These are phyloP conservation scores for Montipora foliosa DNA, from an alignment of 64 coral and sea anemone genomes.

Conservation along the genomic window DNA sequence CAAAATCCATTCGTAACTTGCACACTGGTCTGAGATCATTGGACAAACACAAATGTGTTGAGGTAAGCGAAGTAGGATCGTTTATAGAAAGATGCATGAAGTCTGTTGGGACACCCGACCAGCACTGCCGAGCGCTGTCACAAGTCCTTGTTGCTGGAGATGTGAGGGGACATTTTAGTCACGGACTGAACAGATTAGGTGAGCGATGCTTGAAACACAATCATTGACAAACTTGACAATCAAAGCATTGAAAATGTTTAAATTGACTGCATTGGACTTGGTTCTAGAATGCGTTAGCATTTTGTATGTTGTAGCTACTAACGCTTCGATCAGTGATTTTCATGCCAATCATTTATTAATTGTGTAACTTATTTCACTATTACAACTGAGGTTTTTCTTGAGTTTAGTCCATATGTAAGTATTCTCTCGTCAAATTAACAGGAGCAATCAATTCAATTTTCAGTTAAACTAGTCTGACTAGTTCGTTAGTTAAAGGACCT, in stretches of 20 bases:
- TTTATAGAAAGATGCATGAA: conserved; percentile 89
- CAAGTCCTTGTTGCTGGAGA: conserved; percentile 84
- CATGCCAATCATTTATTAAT: too few species aligned
- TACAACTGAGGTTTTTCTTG: not conserved
- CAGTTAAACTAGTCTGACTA: too few species aligned
- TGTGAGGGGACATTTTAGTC: conserved; percentile 86
- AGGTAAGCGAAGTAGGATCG: conserved; percentile 67
- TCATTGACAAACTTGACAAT: not conserved
- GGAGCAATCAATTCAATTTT: too few species aligned
- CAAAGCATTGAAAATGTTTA: not conserved
- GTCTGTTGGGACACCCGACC: conserved; percentile 67
- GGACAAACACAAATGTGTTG: conserved; percentile 66
- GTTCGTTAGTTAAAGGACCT: too few species aligned
- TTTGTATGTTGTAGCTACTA: too few species aligned
- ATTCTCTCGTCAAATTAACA: too few species aligned
- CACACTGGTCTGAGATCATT: not conserved
- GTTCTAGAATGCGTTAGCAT: not conserved
- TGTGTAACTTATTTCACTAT: too few species aligned
- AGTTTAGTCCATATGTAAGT: too few species aligned
- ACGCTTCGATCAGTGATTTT: too few species aligned
- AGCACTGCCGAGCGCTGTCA: conserved; percentile 68
- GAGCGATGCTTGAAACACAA: not conserved
- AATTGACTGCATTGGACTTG: not conserved
- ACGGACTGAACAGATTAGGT: conserved; percentile 92
- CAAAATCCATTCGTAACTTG: conserved; percentile 1